Base-by-base conservation (phyloP, 1,140 invertebrate genomes). In the Copidosoma floridanum region DNA sequence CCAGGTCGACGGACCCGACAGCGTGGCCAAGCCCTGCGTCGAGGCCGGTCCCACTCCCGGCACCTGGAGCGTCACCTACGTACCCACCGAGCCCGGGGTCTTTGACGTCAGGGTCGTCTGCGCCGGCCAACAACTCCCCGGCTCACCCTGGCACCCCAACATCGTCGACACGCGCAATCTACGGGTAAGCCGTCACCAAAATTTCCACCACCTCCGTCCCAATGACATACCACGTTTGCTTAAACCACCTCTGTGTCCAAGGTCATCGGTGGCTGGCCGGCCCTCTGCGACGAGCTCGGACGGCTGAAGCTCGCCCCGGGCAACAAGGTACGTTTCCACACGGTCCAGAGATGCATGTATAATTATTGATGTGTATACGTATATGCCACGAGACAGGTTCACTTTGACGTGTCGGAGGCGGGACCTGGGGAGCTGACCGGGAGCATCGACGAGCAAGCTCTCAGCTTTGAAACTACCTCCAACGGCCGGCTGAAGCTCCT, bases 191-290 rank as follows among this genome's bases (percentile, higher is more conserved):
- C 77, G 75, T 76, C 18, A 7, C 37, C 18, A 40, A 5, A 40
- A 40, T 5, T 40, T 40, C 18, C 3, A 7, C 18, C 37, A 40
- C 18, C 37, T n/a, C 4, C 37, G n/a, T n/a, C n/a, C n/a, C n/a
- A n/a, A n/a, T n/a, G n/a, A n/a, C n/a, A n/a, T n/a, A n/a, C n/a
- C n/a, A n/a, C n/a, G n/a, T n/a, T n/a, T n/a, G n/a, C n/a, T n/a
- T n/a, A n/a, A n/a, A n/a, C n/a, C n/a, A n/a, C n/a, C n/a, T n/a
- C n/a, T n/a, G n/a, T n/a, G n/a, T n/a, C n/a, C n/a, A n/a, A n/a
- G n/a, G n/a, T n/a, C n/a, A 82, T 85, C 65, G 92, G 93, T 27
- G 92, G 95, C 0, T 96, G 94, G 93, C 87, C 90, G 14, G 83
- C 85, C 68, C 74, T 86, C 50, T 82, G 90, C 53, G 90, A 92